Base-by-base conservation (phyloP, 1,140 invertebrate genomes). In the Heliconius congener region DNA sequence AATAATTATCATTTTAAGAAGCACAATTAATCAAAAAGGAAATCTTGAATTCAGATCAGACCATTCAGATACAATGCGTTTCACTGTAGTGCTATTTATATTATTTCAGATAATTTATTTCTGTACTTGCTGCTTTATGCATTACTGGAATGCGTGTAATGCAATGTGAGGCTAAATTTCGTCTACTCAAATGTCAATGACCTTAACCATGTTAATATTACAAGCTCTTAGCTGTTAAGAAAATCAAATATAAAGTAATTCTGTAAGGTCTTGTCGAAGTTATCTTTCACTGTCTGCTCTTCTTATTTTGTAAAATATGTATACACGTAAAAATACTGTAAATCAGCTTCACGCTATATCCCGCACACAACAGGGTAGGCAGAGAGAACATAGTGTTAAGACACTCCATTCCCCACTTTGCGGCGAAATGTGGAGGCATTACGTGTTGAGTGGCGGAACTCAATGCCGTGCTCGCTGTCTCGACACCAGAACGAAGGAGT, bases 141-240 rank as follows among this genome's bases (percentile, higher is more conserved):
- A 79, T 78, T 80, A 74, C 42, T 46, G 85, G 87, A 86, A 88
- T 87, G 88, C 81, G 66, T 34, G 81, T 81, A 83, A 83, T 86
- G 83, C 85, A 86, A 86, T n/a, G n/a, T n/a, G n/a, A n/a, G n/a
- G n/a, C n/a, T n/a, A n/a, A n/a, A n/a, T 84, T 87, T 85, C 86
- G 83, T 84, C 84, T 83, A 82, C 77, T 79, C 83, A 91, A 92
- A 91, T 90, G 90, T 91, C 89, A 91, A 86, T 90, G 86, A 78
- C 83, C 82, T 87, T 87, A 87, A 86, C 19, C 16, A 52, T 52
- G 6, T 52, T 19, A 19, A 52, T 52, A 52, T 52, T 19, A 8
- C 6, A 52, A 19, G 1, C 1, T 46, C 42, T 46, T 46, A 46
- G 13, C 16, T 46, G 16, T 46, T 52, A 52, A 52, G 18, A 19